These are phyloP conservation scores for Hesperophylax magnus DNA, from an alignment of 1,140 invertebrate species.

Conservation along the genomic window DNA sequence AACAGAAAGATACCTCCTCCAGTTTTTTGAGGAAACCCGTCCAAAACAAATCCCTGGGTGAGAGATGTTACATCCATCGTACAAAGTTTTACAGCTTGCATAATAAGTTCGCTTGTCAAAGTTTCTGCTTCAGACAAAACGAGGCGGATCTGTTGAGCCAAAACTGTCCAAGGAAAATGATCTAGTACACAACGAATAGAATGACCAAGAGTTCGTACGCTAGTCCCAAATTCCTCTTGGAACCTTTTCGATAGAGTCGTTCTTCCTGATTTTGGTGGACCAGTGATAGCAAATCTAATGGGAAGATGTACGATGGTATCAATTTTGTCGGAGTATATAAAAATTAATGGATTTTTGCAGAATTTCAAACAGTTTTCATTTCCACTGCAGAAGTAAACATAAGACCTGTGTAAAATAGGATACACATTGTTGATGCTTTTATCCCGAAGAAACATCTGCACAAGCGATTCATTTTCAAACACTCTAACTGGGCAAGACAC, in stretches of 20 bases:
- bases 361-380: constrained; percentile 68
- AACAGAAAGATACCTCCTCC: constrained; percentile 67
- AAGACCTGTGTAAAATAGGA: constrained; percentile 71
- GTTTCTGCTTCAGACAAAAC: constrained; percentile 63
- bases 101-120: constrained; percentile 63
- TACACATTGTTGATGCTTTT: constrained; percentile 65
- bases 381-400: constrained; percentile 73
- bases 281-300: constrained; percentile 96
- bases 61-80: constrained; percentile 64
- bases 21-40: constrained; percentile 71
- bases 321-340: constrained; percentile 62
- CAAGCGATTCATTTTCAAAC: constrained; percentile 64
- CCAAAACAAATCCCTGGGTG: constrained; percentile 71
- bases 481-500: constrained; percentile 74
- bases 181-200: constrained; percentile 68
- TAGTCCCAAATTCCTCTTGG: constrained; percentile 67
- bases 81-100: constrained; percentile 68
- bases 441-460: constrained; percentile 68
- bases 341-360: constrained; percentile 70
- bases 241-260: constrained; percentile 83
- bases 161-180: constrained; percentile 66
- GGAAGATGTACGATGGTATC: constrained; percentile 70
- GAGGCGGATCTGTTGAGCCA: constrained; percentile 63
- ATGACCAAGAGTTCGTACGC: constrained; percentile 68
- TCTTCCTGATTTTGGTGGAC: constrained; percentile 95